Conservation (phyloP, 2,797 vertebrate genomes). For the Pseudochirops corinnae region DNA sequence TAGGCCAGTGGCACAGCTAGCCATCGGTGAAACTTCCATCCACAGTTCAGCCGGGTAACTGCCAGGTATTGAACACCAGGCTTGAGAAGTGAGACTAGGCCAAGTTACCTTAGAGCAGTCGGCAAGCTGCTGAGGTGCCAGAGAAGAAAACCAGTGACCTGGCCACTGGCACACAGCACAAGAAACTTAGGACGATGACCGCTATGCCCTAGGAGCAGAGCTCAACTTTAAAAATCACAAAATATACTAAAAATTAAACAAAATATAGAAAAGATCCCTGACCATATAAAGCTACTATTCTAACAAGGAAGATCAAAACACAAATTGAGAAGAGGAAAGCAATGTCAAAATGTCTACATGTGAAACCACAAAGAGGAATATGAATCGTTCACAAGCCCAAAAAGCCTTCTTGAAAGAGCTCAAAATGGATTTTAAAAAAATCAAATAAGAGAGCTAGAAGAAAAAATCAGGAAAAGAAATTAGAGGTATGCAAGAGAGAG, state of each 20-base stretch:
- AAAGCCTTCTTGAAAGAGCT: neutral
- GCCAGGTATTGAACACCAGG: accelerated
- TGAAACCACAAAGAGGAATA: neutral
- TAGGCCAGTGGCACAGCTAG: too few relatives aligned
- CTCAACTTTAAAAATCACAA: neutral
- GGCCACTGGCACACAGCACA: neutral
- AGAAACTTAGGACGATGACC: neutral
- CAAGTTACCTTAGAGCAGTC: too few relatives aligned
- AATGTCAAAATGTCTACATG: neutral
- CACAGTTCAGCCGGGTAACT: neutral
- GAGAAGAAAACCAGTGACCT: too few relatives aligned
- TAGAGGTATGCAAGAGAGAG: neutral
- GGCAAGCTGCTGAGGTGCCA: too few relatives aligned
- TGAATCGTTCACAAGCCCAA: neutral
- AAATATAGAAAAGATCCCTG: neutral
- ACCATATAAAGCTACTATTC: neutral
- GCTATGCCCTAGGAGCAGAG: neutral
- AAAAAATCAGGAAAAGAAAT: neutral
- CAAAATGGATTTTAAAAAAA: neutral
- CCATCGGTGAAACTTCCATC: neutral
- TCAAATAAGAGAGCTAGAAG: neutral
- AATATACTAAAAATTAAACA: neutral
- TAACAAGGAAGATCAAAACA: neutral
- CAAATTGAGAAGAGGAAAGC: neutral
- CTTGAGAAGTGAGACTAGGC: neutral